Evolutionary conservation across 2,113 vertebrate genomes (phyloP).

Genomic region (Diphyllodes magnificus): DNA sequence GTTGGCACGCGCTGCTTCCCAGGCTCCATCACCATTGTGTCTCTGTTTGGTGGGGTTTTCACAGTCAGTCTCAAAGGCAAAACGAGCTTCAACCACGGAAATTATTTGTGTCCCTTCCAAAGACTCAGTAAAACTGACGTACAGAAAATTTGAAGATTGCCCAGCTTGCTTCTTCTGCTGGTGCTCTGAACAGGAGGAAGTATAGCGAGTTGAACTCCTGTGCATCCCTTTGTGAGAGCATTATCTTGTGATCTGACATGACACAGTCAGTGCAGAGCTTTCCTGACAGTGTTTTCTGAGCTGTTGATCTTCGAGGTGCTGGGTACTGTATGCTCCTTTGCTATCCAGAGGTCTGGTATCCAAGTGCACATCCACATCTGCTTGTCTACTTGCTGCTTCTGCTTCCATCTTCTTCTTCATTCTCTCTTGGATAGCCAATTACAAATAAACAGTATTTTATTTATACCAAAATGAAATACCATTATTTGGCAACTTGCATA

Average conservation of each 20-base stretch:
- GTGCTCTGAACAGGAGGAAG: slow-evolving; percentile 15
- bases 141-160: not conserved
- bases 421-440: slow-evolving; percentile 65
- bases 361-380: slow-evolving; percentile 62
- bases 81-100: slow-evolving; percentile 13
- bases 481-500: slow-evolving; percentile 66
- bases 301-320: slow-evolving; percentile 7
- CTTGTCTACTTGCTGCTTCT: slow-evolving; percentile 67
- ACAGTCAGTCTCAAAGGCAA: slow-evolving; percentile 49
- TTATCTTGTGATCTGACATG: not conserved
- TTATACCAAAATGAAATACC: slow-evolving; percentile 48
- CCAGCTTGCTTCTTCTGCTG: slow-evolving; percentile 51
- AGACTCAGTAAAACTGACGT: not conserved
- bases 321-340: slow-evolving; percentile 67
- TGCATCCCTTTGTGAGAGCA: slow-evolving; percentile 57
- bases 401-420: slow-evolving; percentile 73
- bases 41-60: slow-evolving; percentile 31
- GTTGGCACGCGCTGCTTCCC: slow-evolving; percentile 59
- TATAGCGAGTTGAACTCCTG: not conserved
- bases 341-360: slow-evolving; percentile 70
- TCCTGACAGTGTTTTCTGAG: slow-evolving; percentile 32
- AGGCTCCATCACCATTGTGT: slow-evolving; percentile 71
- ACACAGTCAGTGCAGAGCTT: slow-evolving; percentile 16
- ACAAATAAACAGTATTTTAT: slow-evolving; percentile 66
- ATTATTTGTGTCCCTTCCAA: slow-evolving; percentile 32